A percentile compares a stretch with the other conserved stretches of the same genome.
Evolutionary conservation across 2,113 vertebrate genomes (phyloP).

Genomic region (Heterotilapia buettikoferi): DNA sequence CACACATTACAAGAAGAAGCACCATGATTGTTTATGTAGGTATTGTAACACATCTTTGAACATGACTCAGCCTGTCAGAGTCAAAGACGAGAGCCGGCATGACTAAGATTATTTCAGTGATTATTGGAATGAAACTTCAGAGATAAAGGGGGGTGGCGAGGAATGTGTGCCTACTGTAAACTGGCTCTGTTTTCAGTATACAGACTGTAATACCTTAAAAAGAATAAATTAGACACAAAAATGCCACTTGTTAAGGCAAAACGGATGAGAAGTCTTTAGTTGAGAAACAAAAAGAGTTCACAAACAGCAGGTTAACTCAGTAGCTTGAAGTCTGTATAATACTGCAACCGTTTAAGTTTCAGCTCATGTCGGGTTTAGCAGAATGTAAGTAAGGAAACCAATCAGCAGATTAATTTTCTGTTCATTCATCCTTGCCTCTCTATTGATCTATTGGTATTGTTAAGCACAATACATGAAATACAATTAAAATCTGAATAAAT

Average conservation of each 20-base stretch:
- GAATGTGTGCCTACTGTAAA: not conserved
- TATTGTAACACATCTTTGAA: not conserved
- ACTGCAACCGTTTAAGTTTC: not conserved
- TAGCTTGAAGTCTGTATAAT: not conserved
- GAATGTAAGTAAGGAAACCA: not conserved
- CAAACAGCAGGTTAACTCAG: not conserved
- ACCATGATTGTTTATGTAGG: not conserved
- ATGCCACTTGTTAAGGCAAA: not conserved
- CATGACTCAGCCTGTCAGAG: not conserved
- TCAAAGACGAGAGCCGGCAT: not conserved
- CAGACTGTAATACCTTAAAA: not conserved
- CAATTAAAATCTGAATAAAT: not conserved
- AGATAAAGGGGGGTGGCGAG: not conserved
- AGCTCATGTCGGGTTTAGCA: not conserved
- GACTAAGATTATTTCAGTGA: not conserved
- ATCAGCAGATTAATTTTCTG: not conserved
- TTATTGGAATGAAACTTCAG: slow-evolving; percentile 4
- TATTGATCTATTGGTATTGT: not conserved
- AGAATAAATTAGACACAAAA: not conserved
- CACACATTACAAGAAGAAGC: not conserved
- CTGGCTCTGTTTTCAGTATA: not conserved
- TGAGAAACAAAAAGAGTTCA: not conserved
- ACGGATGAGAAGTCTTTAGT: not conserved
- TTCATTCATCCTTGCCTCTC: not conserved
- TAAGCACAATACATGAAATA: not conserved